phyloP scores from a whole-genome alignment of 2,113 vertebrate species.

The Ophthalmotilapia sp. region DNA sequence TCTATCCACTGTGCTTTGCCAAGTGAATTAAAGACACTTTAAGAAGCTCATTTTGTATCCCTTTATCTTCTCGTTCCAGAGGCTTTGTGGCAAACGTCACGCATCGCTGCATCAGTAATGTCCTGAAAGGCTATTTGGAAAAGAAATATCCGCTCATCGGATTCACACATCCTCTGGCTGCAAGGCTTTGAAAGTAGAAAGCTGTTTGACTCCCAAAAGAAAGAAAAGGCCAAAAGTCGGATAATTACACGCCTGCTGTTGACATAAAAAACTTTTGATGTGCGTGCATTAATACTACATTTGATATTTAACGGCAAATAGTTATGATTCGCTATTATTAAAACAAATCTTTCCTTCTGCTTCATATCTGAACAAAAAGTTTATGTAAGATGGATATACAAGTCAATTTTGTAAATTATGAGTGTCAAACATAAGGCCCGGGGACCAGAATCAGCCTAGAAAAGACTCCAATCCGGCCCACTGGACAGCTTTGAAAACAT shows the following conservation, averaged over 20 bases:
- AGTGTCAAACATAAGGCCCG: not conserved
- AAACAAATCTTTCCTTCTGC: not conserved
- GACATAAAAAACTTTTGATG: not conserved
- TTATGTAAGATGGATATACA: not conserved
- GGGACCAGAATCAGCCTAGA: not conserved
- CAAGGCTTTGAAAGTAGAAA: not conserved
- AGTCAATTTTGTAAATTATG: not conserved
- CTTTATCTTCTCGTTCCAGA: conserved; percentile 61
- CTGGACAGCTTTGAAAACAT: not conserved
- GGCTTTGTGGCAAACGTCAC: conserved; percentile 52
- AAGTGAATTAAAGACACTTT: conserved; percentile 61
- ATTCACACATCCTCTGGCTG: conserved; percentile 44
- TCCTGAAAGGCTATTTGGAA: conserved; percentile 56
- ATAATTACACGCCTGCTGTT: not conserved
- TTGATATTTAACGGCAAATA: not conserved
- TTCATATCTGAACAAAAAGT: not conserved
- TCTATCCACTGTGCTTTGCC: conserved; percentile 51
- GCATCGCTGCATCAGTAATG: conserved; percentile 51
- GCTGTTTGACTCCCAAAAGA: not conserved
- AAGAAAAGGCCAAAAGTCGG: not conserved
- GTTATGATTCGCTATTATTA: not conserved
- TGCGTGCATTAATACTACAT: not conserved
- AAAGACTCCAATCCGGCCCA: not conserved
- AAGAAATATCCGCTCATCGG: conserved; percentile 56
- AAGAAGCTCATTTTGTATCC: conserved; percentile 65